Conservation (phyloP, 1,140 invertebrate genomes). For the Monochamus saltuarius region DNA sequence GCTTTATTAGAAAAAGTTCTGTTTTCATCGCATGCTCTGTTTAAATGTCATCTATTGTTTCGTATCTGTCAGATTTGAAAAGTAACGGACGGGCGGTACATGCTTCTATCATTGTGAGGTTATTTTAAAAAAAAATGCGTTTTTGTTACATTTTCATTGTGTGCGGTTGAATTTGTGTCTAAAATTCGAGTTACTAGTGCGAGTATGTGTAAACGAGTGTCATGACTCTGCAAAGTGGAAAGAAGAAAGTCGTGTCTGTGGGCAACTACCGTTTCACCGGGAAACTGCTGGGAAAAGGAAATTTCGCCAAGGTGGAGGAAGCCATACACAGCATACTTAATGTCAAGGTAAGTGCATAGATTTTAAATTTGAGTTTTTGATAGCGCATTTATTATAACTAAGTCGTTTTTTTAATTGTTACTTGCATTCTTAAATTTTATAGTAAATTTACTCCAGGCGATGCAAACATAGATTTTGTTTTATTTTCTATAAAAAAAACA, state of each 20-base stretch:
- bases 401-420: no score
- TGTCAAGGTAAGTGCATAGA: slow-evolving; percentile 11
- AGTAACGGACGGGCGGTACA: neutral
- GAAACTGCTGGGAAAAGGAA: slow-evolving; percentile 60
- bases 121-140: neutral
- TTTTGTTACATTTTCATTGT: neutral
- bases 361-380: neutral
- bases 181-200: neutral
- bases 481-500: no score
- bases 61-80: neutral
- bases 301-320: slow-evolving; percentile 54
- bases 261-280: slow-evolving; percentile 63
- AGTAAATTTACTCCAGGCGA: no score
- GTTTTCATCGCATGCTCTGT: no score
- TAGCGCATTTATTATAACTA: no score
- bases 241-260: slow-evolving; percentile 46
- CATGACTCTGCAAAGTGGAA: slow-evolving; percentile 37
- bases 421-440: no score
- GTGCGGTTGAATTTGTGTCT: neutral
- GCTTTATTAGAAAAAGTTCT: no score
- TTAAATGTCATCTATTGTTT: no score
- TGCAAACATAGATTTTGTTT: no score
- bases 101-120: no score
- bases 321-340: slow-evolving; percentile 13
- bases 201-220: neutral